These are phyloP conservation scores for Aphaenogaster rudis DNA, from an alignment of 1,140 invertebrate species.

Conservation along the genomic window DNA sequence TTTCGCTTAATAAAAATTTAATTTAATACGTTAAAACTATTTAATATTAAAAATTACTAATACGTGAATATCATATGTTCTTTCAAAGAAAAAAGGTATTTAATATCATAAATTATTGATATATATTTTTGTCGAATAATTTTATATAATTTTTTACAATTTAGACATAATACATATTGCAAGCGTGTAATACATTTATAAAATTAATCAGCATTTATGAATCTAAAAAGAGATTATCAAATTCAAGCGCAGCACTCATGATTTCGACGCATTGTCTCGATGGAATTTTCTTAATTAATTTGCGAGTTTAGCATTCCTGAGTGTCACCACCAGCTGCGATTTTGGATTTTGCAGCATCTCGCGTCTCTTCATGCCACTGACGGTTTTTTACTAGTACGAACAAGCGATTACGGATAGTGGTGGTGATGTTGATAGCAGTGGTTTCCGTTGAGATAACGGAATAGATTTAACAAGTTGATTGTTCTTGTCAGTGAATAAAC, in stretches of 20 bases:
- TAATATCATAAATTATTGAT: not conserved
- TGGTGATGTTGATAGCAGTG: not conserved
- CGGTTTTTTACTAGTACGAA: constrained; percentile 22
- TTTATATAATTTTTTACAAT: not conserved
- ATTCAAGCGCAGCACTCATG: not conserved
- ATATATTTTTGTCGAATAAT: not conserved
- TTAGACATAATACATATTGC: not conserved
- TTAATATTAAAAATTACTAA: not conserved
- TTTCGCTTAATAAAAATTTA: not conserved
- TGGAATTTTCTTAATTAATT: constrained; percentile 51
- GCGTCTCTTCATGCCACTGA: not conserved
- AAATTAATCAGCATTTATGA: not conserved
- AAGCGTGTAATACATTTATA: not conserved
- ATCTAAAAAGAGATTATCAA: not conserved
- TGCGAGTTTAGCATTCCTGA: constrained; percentile 32
- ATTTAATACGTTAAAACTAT: constrained; percentile 2
- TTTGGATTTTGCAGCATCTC: not conserved
- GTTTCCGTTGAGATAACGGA: constrained; percentile 36
- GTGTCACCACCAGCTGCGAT: not conserved
- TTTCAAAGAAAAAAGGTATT: not conserved
- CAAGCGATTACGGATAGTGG: constrained; percentile 6
- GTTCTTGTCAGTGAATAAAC: constrained; percentile 36
- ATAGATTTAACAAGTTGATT: constrained; percentile 57
- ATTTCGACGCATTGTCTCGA: not conserved
- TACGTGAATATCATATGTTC: not conserved